These are phyloP conservation scores for Drosophila anomelani DNA, from an alignment of 2,888 invertebrate species.

Conservation along the genomic window DNA sequence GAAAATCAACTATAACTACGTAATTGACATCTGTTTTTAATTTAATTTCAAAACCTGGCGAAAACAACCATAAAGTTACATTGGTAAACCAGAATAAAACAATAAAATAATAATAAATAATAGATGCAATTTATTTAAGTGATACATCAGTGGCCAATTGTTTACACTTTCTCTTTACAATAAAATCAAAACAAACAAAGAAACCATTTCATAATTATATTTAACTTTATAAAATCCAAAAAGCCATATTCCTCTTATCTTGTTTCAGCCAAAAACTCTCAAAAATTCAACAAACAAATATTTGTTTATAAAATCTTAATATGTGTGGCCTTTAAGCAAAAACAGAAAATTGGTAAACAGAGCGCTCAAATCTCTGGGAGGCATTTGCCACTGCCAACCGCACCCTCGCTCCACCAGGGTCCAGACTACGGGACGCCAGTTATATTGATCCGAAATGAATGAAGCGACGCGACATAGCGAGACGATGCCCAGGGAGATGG, in stretches of 20 bases:
- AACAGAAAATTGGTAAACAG: slow-evolving; percentile 10
- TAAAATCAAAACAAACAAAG: background rate
- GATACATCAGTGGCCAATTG: background rate
- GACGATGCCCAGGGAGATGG: background rate
- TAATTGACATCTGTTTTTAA: background rate
- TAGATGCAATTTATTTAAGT: background rate
- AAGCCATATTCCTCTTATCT: background rate
- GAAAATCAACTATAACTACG: background rate
- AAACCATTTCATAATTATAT: background rate
- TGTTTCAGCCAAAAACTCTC: background rate
- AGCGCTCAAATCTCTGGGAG: slow-evolving; percentile 13
- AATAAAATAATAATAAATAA: background rate
- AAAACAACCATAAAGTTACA: background rate
- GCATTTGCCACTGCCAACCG: slow-evolving; percentile 21
- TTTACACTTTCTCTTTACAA: background rate
- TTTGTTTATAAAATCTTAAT: slow-evolving; percentile 9
- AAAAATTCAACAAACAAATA: background rate
- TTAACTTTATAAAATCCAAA: background rate
- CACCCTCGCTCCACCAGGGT: slow-evolving; percentile 19
- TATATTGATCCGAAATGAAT: slow-evolving; percentile 40
- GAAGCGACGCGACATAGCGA: slow-evolving; percentile 6
- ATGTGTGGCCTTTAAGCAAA: background rate
- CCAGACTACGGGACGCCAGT: slow-evolving; percentile 43
- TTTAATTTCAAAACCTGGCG: background rate
- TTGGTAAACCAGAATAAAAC: background rate